Percentiles rank a stretch among this genome's conserved stretches.
These are phyloP conservation scores for Hecatera dysodea DNA, from an alignment of 2,888 invertebrate species.

Conservation along the genomic window DNA sequence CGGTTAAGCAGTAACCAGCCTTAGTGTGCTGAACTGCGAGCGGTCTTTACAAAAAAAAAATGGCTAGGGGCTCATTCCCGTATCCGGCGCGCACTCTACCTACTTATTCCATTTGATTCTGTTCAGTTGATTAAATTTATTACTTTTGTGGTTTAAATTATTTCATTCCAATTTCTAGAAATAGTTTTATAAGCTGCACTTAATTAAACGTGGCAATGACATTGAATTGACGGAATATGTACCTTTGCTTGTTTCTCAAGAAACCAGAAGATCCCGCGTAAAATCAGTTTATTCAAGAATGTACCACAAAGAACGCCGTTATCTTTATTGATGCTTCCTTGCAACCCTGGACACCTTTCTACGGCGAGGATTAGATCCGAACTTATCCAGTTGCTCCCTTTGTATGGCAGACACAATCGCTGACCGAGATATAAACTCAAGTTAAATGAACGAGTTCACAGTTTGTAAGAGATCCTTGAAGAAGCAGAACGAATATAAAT, in stretches of 20 bases:
- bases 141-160: too few relatives aligned
- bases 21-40: too few relatives aligned
- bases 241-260: not conserved
- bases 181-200: not conserved
- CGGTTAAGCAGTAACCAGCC: too few relatives aligned
- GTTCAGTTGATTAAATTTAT: too few relatives aligned
- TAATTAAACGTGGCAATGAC: not conserved
- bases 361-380: slow-evolving; percentile 70
- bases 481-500: slow-evolving; percentile 64
- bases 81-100: too few relatives aligned
- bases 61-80: too few relatives aligned
- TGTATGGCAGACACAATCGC: slow-evolving; percentile 67
- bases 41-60: too few relatives aligned
- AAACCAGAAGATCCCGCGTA: slow-evolving; percentile 10
- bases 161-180: too few relatives aligned
- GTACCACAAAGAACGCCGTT: slow-evolving; percentile 30
- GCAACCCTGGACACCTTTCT: slow-evolving; percentile 68
- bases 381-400: slow-evolving; percentile 74
- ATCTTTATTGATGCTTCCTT: slow-evolving; percentile 74
- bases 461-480: slow-evolving; percentile 68
- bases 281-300: slow-evolving; percentile 57
- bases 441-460: slow-evolving; percentile 68
- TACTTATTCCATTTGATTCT: too few relatives aligned
- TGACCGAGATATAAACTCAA: slow-evolving; percentile 77
- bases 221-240: not conserved